Conservation (phyloP, 2,113 vertebrate species). For the Panthera leo region DNA sequence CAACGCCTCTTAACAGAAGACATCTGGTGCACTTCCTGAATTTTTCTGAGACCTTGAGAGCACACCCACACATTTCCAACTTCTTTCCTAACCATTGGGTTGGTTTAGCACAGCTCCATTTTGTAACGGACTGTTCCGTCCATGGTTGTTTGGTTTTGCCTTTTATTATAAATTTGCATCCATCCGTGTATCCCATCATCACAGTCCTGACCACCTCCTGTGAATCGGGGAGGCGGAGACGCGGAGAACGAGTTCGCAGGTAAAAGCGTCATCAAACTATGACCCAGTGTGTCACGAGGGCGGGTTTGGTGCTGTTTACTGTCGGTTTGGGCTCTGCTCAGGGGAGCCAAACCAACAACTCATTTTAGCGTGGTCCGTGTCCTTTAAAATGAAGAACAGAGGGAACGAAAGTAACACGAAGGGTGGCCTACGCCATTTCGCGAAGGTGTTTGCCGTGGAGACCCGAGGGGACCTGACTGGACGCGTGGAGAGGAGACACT, state of each 20-base stretch:
- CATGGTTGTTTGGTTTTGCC: slow-evolving; percentile 78
- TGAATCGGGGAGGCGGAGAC: rapidly evolving
- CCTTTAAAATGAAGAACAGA: slow-evolving; percentile 2
- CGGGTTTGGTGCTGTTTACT: background rate
- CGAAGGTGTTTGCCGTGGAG: background rate
- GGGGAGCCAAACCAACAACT: background rate
- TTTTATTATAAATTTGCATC: background rate
- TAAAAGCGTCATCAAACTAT: background rate
- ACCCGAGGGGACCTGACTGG: background rate
- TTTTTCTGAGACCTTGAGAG: slow-evolving; percentile 83
- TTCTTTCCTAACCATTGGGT: slow-evolving; percentile 52
- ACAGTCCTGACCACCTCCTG: too few species aligned
- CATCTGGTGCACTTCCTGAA: slow-evolving; percentile 87
- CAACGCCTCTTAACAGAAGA: slow-evolving; percentile 86
- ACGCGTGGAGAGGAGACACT: background rate
- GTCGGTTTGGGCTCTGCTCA: background rate
- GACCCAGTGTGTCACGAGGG: background rate
- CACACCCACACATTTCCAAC: slow-evolving; percentile 81
- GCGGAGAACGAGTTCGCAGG: background rate
- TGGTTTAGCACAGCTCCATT: slow-evolving; percentile 65
- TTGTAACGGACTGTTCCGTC: slow-evolving; percentile 69
- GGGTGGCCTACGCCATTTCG: rapidly evolving
- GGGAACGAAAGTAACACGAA: background rate
- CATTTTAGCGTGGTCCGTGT: background rate
- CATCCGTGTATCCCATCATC: background rate